These are phyloP conservation scores for Cynaeus angustus DNA, from an alignment of 2,888 invertebrate species.

Conservation along the genomic window DNA sequence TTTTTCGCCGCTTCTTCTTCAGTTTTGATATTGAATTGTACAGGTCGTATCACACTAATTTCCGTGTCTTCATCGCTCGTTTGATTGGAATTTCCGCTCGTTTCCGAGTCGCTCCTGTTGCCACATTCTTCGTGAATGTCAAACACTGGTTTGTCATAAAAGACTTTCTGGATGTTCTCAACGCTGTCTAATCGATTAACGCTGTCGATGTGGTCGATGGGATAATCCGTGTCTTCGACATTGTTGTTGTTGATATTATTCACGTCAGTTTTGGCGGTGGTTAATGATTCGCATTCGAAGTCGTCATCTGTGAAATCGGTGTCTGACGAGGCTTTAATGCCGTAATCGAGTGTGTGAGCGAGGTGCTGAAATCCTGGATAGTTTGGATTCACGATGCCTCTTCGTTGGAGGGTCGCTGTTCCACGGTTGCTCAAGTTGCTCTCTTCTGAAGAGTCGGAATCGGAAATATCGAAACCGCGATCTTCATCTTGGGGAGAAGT, in stretches of 20 bases:
- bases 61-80: slow-evolving; percentile 65
- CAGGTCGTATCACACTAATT: slow-evolving; percentile 51
- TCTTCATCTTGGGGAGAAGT: slow-evolving; percentile 74
- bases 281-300: slow-evolving; percentile 71
- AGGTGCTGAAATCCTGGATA: slow-evolving; percentile 90
- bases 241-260: slow-evolving; percentile 72
- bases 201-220: slow-evolving; percentile 70
- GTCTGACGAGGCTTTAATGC: slow-evolving; percentile 68
- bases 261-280: slow-evolving; percentile 69
- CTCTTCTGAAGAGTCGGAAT: slow-evolving; percentile 70
- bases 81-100: slow-evolving; percentile 62
- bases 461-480: slow-evolving; percentile 74
- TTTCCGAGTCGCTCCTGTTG: slow-evolving; percentile 59
- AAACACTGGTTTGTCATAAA: slow-evolving; percentile 76
- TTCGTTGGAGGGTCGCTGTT: slow-evolving; percentile 73
- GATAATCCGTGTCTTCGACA: slow-evolving; percentile 60
- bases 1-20: slow-evolving; percentile 53
- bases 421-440: slow-evolving; percentile 71
- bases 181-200: slow-evolving; percentile 73
- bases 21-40: slow-evolving; percentile 60
- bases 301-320: slow-evolving; percentile 72
- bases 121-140: slow-evolving; percentile 70
- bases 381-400: slow-evolving; percentile 88
- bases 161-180: slow-evolving; percentile 74
- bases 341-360: slow-evolving; percentile 79